Evolutionary conservation across 1,140 invertebrate genomes (phyloP), one percentile per base, ranked within the genome.

Genomic region (Sarcophaga peregrina): DNA sequence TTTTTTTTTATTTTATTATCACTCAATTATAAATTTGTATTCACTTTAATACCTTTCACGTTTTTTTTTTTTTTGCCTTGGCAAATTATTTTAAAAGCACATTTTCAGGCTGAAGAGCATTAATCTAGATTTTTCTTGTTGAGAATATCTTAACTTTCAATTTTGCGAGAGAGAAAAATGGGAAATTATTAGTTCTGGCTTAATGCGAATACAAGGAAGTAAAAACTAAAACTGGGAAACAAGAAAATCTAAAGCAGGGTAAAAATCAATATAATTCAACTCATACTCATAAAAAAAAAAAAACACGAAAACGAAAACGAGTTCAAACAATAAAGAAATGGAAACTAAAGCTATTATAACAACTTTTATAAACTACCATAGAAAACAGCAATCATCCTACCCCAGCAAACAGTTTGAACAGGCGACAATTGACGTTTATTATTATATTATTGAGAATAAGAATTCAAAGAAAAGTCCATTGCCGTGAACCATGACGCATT

Each of bases 271-370:
- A 9, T 52, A 3, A 52, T 13, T 52, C 50, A 52, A 52, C 50
- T 37, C 25, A 52, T 52, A 52, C 5, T 3, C 13, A 52, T 10
- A 1, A 20, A 8, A 20, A 20, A 7, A 68, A 25, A 68, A 68
- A 68, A 68, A 20, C 17, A 68, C 20, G 20, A 68, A 68, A n/a
- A 20, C 20, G 17, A 9, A 20, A 25, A 68, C 15, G 20, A 68
- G 62, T 68, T 68, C 62, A 68, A 68, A 68, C 62, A 20, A n/a
- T 68, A 68, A 68, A 20, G 17, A 68, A 68, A 68, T 58, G n/a
- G 62, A 68, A 68, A 68, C 62, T 68, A n/a, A 68, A 68, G 62
- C 62, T 68, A 68, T 68, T 68, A 68, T 68, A 20, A 20, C 62
- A 68, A 68, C 62, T 68, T 68, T 20, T 68, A 25, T 68, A 58